These are phyloP conservation scores for Myzus persicae DNA, from an alignment of 1,140 invertebrate species.

Conservation along the genomic window DNA sequence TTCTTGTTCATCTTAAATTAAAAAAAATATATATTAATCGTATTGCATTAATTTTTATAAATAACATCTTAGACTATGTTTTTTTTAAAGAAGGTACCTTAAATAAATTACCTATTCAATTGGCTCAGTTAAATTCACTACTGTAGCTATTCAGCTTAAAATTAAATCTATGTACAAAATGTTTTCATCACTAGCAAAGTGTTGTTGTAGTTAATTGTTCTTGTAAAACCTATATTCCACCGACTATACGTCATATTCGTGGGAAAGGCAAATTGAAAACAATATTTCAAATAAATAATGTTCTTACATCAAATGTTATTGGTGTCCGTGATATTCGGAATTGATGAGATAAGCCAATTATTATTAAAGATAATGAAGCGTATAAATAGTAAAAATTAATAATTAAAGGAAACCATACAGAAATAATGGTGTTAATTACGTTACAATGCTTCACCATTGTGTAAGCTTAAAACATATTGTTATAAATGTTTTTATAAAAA, in stretches of 20 bases:
- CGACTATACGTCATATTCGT: background rate
- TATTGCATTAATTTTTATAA: background rate
- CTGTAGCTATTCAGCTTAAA: background rate
- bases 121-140: background rate
- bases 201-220: background rate
- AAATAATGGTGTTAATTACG: background rate
- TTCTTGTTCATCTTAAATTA: background rate
- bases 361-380: background rate
- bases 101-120: background rate
- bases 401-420: background rate
- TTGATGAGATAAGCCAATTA: background rate
- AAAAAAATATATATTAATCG: background rate
- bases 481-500: background rate
- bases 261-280: background rate
- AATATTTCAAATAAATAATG: constrained; percentile 2
- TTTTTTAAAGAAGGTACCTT: background rate
- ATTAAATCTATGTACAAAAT: constrained; percentile 8
- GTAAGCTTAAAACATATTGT: background rate
- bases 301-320: background rate
- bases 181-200: background rate
- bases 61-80: background rate
- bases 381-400: background rate
- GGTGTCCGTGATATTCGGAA: background rate
- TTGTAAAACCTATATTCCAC: background rate
- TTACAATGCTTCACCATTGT: background rate